These are phyloP conservation scores for Oryzias woworae DNA, from an alignment of 2,113 vertebrate species.

Conservation along the genomic window DNA sequence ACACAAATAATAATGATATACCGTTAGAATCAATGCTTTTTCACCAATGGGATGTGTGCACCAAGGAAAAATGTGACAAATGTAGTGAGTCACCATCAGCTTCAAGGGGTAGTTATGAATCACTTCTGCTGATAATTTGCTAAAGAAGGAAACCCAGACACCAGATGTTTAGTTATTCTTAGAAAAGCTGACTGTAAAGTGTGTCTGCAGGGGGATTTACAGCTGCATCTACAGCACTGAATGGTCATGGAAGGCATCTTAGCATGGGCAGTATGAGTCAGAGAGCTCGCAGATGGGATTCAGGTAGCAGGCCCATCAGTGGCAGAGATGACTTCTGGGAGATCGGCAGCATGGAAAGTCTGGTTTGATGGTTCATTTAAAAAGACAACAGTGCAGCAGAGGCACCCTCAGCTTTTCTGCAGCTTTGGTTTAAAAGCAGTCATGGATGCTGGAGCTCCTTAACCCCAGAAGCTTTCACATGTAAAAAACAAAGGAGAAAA, in stretches of 20 bases:
- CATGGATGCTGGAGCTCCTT: conserved; percentile 17
- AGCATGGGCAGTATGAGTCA: conserved; percentile 66
- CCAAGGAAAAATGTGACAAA: conserved; percentile 4
- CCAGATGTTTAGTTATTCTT: conserved; percentile 5
- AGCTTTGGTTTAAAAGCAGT: conserved; percentile 21
- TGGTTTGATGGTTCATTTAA: conserved; percentile 58
- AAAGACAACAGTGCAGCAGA: conserved; percentile 60
- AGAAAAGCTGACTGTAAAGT: conserved; percentile 28
- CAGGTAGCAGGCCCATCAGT: conserved; percentile 42
- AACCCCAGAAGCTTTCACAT: conserved; percentile 11
- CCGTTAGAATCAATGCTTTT: neutral
- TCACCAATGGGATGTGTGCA: neutral
- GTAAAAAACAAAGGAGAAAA: neutral
- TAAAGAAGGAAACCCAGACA: neutral
- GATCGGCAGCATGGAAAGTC: conserved; percentile 57
- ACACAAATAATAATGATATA: neutral
- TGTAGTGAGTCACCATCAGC: neutral
- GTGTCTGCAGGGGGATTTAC: conserved; percentile 46
- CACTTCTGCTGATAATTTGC: conserved; percentile 6
- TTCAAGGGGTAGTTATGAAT: neutral
- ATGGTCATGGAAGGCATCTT: conserved; percentile 59
- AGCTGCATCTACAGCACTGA: conserved; percentile 26
- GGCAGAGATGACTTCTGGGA: conserved; percentile 37
- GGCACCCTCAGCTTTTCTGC: conserved; percentile 50
- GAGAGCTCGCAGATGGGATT: conserved; percentile 36